Base-by-base conservation (phyloP, 2,888 invertebrate genomes). In the Pegoplata infirma region DNA sequence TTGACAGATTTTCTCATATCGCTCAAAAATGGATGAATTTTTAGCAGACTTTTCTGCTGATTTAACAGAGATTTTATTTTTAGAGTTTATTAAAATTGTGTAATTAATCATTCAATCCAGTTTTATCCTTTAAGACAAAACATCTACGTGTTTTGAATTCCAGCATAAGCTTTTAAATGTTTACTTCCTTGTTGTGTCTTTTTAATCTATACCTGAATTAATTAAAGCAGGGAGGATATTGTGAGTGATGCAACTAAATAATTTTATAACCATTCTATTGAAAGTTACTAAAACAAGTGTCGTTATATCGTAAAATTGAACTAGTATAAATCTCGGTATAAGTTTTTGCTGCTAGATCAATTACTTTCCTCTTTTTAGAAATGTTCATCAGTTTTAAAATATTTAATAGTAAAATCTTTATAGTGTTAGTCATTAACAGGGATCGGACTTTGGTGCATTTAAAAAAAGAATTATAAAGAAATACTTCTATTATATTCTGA, bases 381-480 rank as follows among this genome's bases (percentile, higher is more conserved):
- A n/a, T 58, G 58, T 66, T 16, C 10, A 44, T 67, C n/a, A n/a
- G 16, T 28, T 36, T 67, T 49, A 47, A 40, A 53, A 44, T 55
- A 64, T 49, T 69, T 78, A 64, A 68, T 72, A n/a, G 49, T 46
- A 28, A 76, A 79, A 79, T 75, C 79, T 72, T 67, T 71, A 61
- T 51, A 63, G 79, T 79, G 71, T n/a, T n/a, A n/a, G n/a, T n/a
- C n/a, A n/a, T n/a, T n/a, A n/a, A n/a, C n/a, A n/a, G n/a, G n/a
- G n/a, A n/a, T n/a, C n/a, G n/a, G n/a, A n/a, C n/a, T n/a, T n/a
- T n/a, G n/a, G n/a, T n/a, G n/a, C n/a, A n/a, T n/a, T n/a, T n/a
- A n/a, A n/a, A n/a, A n/a, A n/a, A n/a, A n/a, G n/a, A n/a, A n/a
- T n/a, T n/a, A n/a, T n/a, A n/a, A n/a, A n/a, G n/a, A n/a, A n/a